These are phyloP conservation scores for Nymphalis io DNA, from an alignment of 1,140 invertebrate species.

Conservation along the genomic window DNA sequence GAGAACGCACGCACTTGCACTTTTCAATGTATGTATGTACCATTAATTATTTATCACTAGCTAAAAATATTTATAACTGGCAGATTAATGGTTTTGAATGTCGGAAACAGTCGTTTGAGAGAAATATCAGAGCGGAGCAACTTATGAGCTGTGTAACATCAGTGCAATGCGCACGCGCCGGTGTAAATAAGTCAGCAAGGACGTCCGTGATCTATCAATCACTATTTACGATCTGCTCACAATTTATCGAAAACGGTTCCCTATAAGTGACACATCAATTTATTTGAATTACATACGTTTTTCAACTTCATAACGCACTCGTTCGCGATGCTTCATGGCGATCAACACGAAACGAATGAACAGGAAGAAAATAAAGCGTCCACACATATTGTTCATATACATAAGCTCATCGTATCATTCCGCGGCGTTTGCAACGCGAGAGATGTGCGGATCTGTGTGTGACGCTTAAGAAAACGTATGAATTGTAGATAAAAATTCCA, in stretches of 20 bases:
- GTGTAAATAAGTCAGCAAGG: constrained; percentile 9
- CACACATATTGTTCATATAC: not conserved
- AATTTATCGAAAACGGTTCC: not conserved
- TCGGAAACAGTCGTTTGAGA: constrained; percentile 19
- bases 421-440: not conserved
- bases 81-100: constrained; percentile 22
- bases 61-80: constrained; percentile 21
- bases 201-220: constrained; percentile 23
- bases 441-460: not conserved
- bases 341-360: not conserved
- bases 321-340: not conserved
- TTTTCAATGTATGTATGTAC: not conserved
- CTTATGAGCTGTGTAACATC: constrained; percentile 11
- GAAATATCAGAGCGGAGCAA: constrained; percentile 19
- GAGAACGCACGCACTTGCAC: not conserved
- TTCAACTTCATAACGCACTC: not conserved
- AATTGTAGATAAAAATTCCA: constrained; percentile 11
- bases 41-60: constrained; percentile 15
- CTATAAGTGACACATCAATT: constrained; percentile 7
- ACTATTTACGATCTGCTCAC: constrained; percentile 20
- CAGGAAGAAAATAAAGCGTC: not conserved
- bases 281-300: constrained; percentile 1
- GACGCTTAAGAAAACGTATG: constrained; percentile 11
- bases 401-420: not conserved
- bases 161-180: constrained; percentile 20